Conservation (phyloP, 2,888 invertebrate genomes). For the Aleiodes alternator region DNA sequence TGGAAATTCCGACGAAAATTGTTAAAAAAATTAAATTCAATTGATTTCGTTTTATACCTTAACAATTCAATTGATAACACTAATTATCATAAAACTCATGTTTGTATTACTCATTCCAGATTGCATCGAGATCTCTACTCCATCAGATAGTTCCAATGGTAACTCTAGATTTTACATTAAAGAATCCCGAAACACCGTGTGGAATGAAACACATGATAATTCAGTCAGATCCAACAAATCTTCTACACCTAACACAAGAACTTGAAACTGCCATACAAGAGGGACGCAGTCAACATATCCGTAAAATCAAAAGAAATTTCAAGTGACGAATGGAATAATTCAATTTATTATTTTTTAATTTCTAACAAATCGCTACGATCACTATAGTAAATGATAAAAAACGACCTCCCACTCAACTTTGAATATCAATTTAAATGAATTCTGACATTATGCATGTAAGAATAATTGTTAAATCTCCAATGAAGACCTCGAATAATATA, state of each 20-base stretch:
- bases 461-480: slow-evolving; percentile 26
- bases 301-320: slow-evolving; percentile 77
- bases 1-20: too few species aligned
- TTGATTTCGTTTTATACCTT: neutral
- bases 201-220: slow-evolving; percentile 71
- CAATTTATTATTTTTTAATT: neutral
- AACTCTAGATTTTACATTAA: slow-evolving; percentile 78
- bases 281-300: slow-evolving; percentile 78
- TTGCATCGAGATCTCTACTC: slow-evolving; percentile 79
- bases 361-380: neutral
- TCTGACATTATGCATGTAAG: slow-evolving; percentile 5
- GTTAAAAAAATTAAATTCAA: neutral
- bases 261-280: slow-evolving; percentile 79
- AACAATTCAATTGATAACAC: neutral
- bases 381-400: too few species aligned
- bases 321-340: slow-evolving; percentile 58
- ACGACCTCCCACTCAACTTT: neutral
- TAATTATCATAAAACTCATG: neutral
- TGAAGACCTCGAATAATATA: slow-evolving; percentile 29
- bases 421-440: slow-evolving; percentile 14
- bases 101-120: slow-evolving; percentile 66
- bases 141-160: slow-evolving; percentile 79
- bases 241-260: slow-evolving; percentile 77
- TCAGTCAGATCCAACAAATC: slow-evolving; percentile 79
- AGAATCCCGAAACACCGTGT: slow-evolving; percentile 66